phyloP scores from a whole-genome alignment of 2,888 invertebrate species.

The Antheraea assamensis region DNA sequence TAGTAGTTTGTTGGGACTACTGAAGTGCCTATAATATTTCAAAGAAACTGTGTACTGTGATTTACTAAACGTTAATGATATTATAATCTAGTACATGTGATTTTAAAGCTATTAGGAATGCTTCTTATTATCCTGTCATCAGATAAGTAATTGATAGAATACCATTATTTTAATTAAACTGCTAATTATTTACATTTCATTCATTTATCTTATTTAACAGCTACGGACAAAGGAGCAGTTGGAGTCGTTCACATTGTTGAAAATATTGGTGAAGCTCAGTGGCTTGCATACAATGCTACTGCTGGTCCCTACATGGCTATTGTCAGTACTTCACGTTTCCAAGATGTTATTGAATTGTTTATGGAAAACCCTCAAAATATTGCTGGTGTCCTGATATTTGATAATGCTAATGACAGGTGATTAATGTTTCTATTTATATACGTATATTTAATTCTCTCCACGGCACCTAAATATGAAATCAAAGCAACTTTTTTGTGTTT shows the following conservation, averaged over 20 bases:
- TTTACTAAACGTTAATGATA: no score
- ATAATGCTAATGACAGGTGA: slow-evolving; percentile 71
- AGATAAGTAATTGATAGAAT: background rate
- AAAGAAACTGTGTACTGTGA: no score
- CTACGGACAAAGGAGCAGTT: slow-evolving; percentile 89
- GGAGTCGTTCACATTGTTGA: slow-evolving; percentile 91
- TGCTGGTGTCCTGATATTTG: slow-evolving; percentile 85
- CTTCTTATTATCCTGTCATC: no score
- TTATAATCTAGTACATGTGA: no score
- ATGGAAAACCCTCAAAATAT: slow-evolving; percentile 79
- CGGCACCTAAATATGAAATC: no score
- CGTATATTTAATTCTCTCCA: no score
- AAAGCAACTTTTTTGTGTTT: no score
- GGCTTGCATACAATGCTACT: slow-evolving; percentile 87
- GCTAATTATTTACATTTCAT: background rate
- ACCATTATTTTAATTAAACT: background rate
- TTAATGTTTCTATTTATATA: background rate
- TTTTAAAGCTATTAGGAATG: no score
- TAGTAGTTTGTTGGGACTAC: no score
- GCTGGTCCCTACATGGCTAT: slow-evolving; percentile 92
- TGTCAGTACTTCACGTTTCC: slow-evolving; percentile 85
- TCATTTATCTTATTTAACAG: slow-evolving; percentile 59
- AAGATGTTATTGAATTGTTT: slow-evolving; percentile 76
- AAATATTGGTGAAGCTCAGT: slow-evolving; percentile 85
- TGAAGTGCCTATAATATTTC: no score